Percentiles rank a stretch among this genome's conserved stretches.
These are phyloP conservation scores for Trichonephila clavata DNA, from an alignment of 1,140 invertebrate species.

Conservation along the genomic window DNA sequence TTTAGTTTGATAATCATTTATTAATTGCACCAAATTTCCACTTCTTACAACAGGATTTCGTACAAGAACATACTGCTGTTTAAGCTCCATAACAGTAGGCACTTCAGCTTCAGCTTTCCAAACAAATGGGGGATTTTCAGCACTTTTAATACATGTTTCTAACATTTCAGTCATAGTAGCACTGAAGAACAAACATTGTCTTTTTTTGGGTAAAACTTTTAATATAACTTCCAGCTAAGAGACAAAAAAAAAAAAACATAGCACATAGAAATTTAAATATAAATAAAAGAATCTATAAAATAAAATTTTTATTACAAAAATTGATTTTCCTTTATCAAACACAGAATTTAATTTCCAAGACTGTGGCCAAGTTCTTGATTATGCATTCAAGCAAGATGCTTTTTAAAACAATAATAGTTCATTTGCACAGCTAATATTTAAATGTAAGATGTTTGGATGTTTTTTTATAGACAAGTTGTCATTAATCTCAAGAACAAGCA, in stretches of 20 bases:
- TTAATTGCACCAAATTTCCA: slow-evolving; percentile 94
- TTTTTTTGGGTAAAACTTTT: slow-evolving; percentile 87
- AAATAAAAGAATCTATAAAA: background rate
- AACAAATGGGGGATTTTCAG: slow-evolving; percentile 83
- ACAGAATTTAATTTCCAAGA: too few relatives aligned
- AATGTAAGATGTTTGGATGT: too few relatives aligned
- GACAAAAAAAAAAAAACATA: background rate
- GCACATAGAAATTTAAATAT: background rate
- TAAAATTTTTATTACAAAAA: background rate
- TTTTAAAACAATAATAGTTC: too few relatives aligned
- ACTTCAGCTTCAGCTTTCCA: slow-evolving; percentile 83
- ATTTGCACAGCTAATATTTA: too few relatives aligned
- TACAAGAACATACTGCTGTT: slow-evolving; percentile 94
- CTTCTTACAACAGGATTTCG: slow-evolving; percentile 89
- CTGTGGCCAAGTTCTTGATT: too few relatives aligned
- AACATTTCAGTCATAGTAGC: slow-evolving; percentile 96
- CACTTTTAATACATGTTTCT: slow-evolving; percentile 86
- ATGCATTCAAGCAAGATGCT: too few relatives aligned
- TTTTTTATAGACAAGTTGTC: too few relatives aligned
- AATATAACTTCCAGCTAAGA: slow-evolving; percentile 89
- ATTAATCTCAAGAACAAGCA: too few relatives aligned
- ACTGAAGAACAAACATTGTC: slow-evolving; percentile 95
- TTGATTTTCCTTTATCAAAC: too few relatives aligned
- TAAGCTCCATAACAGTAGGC: slow-evolving; percentile 91
- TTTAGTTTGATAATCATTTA: slow-evolving; percentile 88